Base-by-base conservation (phyloP, 2,888 invertebrate genomes). In the Electrophaes corylata region DNA sequence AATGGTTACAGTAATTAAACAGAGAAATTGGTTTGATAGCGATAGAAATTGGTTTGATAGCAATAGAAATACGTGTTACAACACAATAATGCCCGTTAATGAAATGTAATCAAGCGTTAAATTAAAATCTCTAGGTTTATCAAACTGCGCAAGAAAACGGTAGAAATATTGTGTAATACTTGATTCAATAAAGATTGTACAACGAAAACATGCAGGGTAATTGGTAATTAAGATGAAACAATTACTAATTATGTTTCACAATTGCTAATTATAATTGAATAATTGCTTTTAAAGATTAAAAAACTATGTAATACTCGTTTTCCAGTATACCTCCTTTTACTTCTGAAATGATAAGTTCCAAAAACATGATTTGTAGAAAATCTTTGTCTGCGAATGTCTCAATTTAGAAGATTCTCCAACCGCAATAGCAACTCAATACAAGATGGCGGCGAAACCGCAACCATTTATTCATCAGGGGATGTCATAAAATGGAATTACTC, bases 401-500 rank as follows among this genome's bases (percentile, higher is more conserved):
- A 20, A 47, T 52, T 47, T 16, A 14, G 39, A 20, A 2, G n/a
- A 43, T 31, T 46, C 20, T 19, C 14, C 35, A 23, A 47, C 55
- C 51, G 23, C 55, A 55, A 54, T 49, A 50, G 43, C 40, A 46
- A 47, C 51, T 60, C 55, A 55, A 60, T 60, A 44, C 81, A 86
- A 87, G 70, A 87, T 86, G 83, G 58, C 50, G 55, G 45, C 64
- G 71, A 79, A 54, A 83, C 84, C 86, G 75, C 86, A 83, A 77
- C 67, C 67, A 72, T 69, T 72, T 81, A 81, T 81, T 79, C 81
- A 84, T 83, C 83, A 81, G 68, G 62, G 74, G 71, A 71, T 79
- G 84, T 83, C 86, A 86, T 88, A 87, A 88, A 88, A 84, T 75
- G 79, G 81, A 83, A 84, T 85, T 82, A 85, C 78, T 77, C 39